phyloP scores from a whole-genome alignment of 2,888 invertebrate genomes.

The Xylota sylvarum region DNA sequence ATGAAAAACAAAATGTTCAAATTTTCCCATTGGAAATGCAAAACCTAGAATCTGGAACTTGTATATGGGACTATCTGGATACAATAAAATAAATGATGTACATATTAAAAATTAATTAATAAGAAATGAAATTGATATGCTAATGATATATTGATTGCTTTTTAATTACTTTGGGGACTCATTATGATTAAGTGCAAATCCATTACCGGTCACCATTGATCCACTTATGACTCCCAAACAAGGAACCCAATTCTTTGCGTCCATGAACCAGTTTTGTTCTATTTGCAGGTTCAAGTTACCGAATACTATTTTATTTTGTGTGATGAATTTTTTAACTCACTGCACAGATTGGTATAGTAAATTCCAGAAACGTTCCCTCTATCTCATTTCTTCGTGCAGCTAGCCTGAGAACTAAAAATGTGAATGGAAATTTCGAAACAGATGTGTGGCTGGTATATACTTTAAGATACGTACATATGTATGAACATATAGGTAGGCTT shows the following conservation, averaged over 20 bases:
- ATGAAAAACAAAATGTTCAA: no score
- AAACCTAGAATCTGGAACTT: no score
- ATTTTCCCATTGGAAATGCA: no score
- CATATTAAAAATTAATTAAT: no score
- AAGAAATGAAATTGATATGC: no score
- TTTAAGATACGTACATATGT: background rate
- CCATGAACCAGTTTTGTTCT: no score
- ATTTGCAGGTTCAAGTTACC: background rate
- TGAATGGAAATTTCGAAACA: conserved; percentile 15
- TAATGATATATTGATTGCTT: background rate
- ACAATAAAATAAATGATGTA: no score
- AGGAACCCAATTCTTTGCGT: no score
- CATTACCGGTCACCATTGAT: background rate
- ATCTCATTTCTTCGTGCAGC: conserved; percentile 9
- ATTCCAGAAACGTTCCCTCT: background rate
- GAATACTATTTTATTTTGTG: background rate
- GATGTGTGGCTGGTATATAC: background rate
- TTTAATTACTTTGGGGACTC: background rate
- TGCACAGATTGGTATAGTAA: background rate
- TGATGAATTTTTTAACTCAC: background rate
- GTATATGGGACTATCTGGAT: no score
- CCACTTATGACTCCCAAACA: no score
- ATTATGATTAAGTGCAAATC: background rate
- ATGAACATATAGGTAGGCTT: background rate
- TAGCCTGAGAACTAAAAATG: background rate